Conservation (phyloP, 2,888 invertebrate genomes). For the Blastobasis lacticolella region DNA sequence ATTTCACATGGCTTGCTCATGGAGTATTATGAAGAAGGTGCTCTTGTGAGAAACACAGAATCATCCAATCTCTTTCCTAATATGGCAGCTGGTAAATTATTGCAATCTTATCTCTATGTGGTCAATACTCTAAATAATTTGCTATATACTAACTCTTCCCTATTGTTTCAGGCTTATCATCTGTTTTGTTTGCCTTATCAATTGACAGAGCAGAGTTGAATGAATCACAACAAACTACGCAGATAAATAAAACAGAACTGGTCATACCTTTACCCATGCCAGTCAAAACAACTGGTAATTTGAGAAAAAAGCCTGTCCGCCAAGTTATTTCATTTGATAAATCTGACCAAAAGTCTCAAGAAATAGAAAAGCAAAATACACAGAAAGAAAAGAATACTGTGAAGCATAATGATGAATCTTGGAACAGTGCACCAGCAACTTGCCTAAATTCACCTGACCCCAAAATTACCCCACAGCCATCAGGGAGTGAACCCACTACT, state of each 20-base stretch:
- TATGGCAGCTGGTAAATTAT: slow-evolving; percentile 83
- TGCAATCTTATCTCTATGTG: neutral
- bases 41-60: slow-evolving; percentile 87
- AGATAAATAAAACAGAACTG: slow-evolving; percentile 74
- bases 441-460: slow-evolving; percentile 76
- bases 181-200: slow-evolving; percentile 93
- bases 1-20: slow-evolving; percentile 78
- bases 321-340: slow-evolving; percentile 71
- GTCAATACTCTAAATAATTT: neutral
- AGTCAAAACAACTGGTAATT: slow-evolving; percentile 58
- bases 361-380: slow-evolving; percentile 20
- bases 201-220: slow-evolving; percentile 91
- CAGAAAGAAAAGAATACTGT: slow-evolving; percentile 13
- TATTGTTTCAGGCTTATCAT: slow-evolving; percentile 80
- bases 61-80: slow-evolving; percentile 85
- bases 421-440: slow-evolving; percentile 76
- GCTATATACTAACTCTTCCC: neutral
- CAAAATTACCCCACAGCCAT: slow-evolving; percentile 39
- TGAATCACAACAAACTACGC: slow-evolving; percentile 67
- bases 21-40: slow-evolving; percentile 89
- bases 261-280: slow-evolving; percentile 81
- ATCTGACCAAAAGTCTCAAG: slow-evolving; percentile 37
- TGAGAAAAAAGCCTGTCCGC: slow-evolving; percentile 57
- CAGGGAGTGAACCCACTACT: slow-evolving; percentile 60
- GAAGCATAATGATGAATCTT: slow-evolving; percentile 36